A percentile compares a stretch with the other conserved stretches of the same genome.
Evolutionary conservation across 1,140 invertebrate genomes (phyloP).

Genomic region (Phthorimaea operculella): DNA sequence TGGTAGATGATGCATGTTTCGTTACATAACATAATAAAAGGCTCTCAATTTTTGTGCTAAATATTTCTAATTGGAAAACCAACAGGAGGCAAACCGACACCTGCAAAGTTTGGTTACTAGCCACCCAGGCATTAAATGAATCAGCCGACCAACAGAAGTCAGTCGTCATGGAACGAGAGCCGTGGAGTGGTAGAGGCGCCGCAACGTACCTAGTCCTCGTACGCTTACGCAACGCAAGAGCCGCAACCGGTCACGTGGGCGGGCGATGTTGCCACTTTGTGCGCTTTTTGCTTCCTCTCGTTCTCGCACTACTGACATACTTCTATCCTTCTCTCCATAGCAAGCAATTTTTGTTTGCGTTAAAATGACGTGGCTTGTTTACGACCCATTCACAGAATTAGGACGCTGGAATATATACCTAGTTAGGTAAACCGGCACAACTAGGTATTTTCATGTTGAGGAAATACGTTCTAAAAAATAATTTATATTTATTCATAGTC

Average conservation of each 20-base stretch:
- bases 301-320: slow-evolving; percentile 31
- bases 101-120: too few species aligned
- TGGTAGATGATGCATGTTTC: not conserved
- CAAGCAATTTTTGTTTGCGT: slow-evolving; percentile 61
- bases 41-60: too few species aligned
- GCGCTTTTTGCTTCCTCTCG: slow-evolving; percentile 36
- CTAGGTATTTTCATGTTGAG: too few species aligned
- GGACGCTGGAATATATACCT: slow-evolving; percentile 17
- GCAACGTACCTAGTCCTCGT: slow-evolving; percentile 50
- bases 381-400: slow-evolving; percentile 55
- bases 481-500: too few species aligned
- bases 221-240: slow-evolving; percentile 66
- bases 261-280: slow-evolving; percentile 53
- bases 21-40: not conserved
- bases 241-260: slow-evolving; percentile 57
- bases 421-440: too few species aligned
- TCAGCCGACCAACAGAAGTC: slow-evolving; percentile 33
- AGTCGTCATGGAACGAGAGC: slow-evolving; percentile 27
- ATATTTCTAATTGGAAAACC: too few species aligned
- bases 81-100: too few species aligned
- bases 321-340: slow-evolving; percentile 33
- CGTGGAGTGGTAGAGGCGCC: slow-evolving; percentile 15
- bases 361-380: slow-evolving; percentile 59
- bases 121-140: too few species aligned
- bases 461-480: too few species aligned